Evolutionary conservation across 2,113 vertebrate genomes (phyloP), one percentile per base, ranked within the genome.

Genomic region (Gambusia affinis): DNA sequence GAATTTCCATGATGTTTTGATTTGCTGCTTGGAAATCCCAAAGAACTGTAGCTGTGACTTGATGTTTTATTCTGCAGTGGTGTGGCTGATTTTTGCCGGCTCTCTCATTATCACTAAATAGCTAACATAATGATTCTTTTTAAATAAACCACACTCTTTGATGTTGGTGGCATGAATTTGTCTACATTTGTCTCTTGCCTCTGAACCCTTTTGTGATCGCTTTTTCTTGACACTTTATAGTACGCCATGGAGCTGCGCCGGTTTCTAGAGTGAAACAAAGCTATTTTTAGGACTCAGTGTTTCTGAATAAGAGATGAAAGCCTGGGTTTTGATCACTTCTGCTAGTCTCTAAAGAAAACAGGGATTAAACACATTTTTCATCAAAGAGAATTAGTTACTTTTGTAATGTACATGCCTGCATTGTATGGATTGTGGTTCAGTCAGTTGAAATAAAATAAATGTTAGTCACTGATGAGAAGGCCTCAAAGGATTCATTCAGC

Each of bases 251-350:
- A 75, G 60, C 28, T 72, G 30, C 31, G 64, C 62, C 73, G 60
- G 74, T 81, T 82, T 85, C 76, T 37, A 76, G 76, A 76, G 67
- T 74, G 70, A 81, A 81, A 67, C 17, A 3, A 31, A 39, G 60
- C 73, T 91, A 90, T 91, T 91, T 90, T 83, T 92, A 88, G 89
- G 80, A 70, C 33, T 39, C 37, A 81, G 71, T 5, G 66, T 77
- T 44, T 76, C 75, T 91, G 79, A 92, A 91, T 90, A 91, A 89
- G 83, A 87, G 71, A 91, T 89, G 87, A 89, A 90, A 82, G 78
- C 78, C n/a, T 4, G 15, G 64, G 60, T 85, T 92, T 90, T 87
- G 80, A 88, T 85, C 83, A 71, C 64, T 66, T 65, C 71, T 68
- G 75, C 42, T 72, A 67, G 42, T 79, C 83, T 85, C 79, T 27